A percentile compares a stretch with the other conserved stretches of the same genome.
Evolutionary conservation across 2,888 invertebrate genomes (phyloP).

Genomic region (Horisme vitalbata): DNA sequence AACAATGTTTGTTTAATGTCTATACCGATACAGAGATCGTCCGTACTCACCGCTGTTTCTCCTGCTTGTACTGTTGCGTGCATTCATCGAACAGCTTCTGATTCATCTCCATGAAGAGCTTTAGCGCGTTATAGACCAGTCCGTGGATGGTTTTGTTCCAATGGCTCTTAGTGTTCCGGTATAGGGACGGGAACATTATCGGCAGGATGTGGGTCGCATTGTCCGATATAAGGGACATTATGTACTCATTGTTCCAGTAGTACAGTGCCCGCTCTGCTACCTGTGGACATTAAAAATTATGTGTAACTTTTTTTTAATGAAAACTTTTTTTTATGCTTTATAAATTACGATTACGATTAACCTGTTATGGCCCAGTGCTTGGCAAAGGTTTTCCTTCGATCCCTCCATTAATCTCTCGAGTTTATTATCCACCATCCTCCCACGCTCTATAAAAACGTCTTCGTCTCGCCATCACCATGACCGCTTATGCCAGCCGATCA

Average conservation of each 20-base stretch:
- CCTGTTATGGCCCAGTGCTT: too few species aligned
- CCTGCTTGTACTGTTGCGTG: constrained; percentile 95
- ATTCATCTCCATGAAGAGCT: constrained; percentile 99
- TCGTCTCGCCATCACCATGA: too few species aligned
- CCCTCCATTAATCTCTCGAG: too few species aligned
- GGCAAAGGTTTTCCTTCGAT: too few species aligned
- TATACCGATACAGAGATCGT: too few species aligned
- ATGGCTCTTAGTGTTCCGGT: constrained; percentile 99
- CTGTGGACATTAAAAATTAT: constrained; percentile 76
- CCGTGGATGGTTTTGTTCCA: constrained; percentile 99
- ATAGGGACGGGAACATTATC: constrained; percentile 99
- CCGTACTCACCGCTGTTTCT: constrained; percentile 87
- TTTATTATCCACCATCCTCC: too few species aligned
- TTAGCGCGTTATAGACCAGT: constrained; percentile 99
- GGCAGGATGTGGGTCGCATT: constrained; percentile 98
- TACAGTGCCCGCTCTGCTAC: constrained; percentile 99
- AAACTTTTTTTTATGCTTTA: too few species aligned
- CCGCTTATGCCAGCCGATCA: too few species aligned
- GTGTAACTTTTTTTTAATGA: too few species aligned
- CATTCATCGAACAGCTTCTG: constrained; percentile 99
- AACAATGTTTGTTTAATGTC: too few species aligned
- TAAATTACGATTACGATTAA: too few species aligned
- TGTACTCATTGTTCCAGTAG: constrained; percentile 99
- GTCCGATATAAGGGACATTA: constrained; percentile 99
- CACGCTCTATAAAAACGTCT: too few species aligned